Conservation (phyloP, 2,888 invertebrate species). For the Autographa pulchrina region DNA sequence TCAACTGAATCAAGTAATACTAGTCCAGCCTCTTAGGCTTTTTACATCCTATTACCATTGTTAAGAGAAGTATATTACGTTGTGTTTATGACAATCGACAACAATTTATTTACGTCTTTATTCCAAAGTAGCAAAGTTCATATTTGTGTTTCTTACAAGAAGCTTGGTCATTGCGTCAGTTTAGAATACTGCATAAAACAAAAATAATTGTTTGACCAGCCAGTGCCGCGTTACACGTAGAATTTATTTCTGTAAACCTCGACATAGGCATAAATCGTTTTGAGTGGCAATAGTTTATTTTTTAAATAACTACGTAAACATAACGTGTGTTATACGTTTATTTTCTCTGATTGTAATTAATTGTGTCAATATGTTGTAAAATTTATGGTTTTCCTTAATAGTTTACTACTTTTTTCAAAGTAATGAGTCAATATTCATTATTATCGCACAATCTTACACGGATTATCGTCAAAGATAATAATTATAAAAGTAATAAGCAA, state of each 20-base stretch:
- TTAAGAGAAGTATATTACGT: no score
- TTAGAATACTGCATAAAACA: conserved; percentile 4
- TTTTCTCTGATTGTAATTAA: conserved; percentile 1
- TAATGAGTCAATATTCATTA: background rate
- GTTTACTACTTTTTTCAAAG: background rate
- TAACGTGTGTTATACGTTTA: background rate
- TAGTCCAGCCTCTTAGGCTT: no score
- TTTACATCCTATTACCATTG: no score
- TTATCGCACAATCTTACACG: no score
- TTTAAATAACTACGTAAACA: background rate
- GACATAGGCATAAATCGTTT: background rate
- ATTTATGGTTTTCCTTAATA: background rate
- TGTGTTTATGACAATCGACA: no score
- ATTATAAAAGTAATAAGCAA: no score
- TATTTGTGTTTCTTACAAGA: background rate
- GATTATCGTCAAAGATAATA: no score
- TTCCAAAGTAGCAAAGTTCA: no score
- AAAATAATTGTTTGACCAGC: background rate
- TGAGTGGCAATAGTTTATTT: conserved; percentile 4
- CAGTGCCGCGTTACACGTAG: background rate
- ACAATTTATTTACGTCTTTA: no score
- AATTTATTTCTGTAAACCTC: background rate
- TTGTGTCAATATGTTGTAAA: background rate
- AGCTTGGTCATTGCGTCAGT: background rate
- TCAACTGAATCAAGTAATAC: no score